Evolutionary conservation across 2,113 vertebrate species (phyloP), one percentile per base, ranked within the genome.

Genomic region (Atractosteus spatula): DNA sequence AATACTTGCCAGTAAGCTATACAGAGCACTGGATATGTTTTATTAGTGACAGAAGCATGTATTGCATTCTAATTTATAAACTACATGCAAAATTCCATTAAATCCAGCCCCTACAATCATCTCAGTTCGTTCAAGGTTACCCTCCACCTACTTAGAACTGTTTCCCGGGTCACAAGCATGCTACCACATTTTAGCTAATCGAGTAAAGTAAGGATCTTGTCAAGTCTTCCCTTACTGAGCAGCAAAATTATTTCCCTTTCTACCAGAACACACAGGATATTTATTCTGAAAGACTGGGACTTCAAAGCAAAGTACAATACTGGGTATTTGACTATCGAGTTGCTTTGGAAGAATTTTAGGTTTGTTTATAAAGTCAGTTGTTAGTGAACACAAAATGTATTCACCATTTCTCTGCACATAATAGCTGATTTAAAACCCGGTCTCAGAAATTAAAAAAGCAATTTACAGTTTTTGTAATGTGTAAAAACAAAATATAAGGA

Each of bases 211-310:
- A 81, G 82, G 69, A 76, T 82, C 82, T 79, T 86, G 83, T 85
- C 85, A 84, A 80, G 75, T 1, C 29, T 29, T 29, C 29, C 29
- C 29, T 29, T 29, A 1, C 29, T 29, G 29, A 29, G 29, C 29
- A 29, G 29, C 29, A 29, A 29, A 29, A 29, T 29, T 73, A 77
- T 78, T 73, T 57, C 8, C 78, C 81, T 83, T 85, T 79, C 80
- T 89, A 83, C 78, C 85, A 86, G 83, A 76, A 62, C 76, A 47
- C 84, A 88, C 76, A 89, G 86, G 85, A 88, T 83, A 87, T 80
- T 68, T 73, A 42, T 71, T 62, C 81, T 72, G 75, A 81, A 66
- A 80, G 76, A 78, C 76, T 78, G 1, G 29, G 29, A 29, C 29
- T 29, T 29, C 29, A 29, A 29, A 29, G 29, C 29, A 29, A 29